Base-by-base conservation (phyloP, 1,140 invertebrate species). In the Cyclina sinensis region DNA sequence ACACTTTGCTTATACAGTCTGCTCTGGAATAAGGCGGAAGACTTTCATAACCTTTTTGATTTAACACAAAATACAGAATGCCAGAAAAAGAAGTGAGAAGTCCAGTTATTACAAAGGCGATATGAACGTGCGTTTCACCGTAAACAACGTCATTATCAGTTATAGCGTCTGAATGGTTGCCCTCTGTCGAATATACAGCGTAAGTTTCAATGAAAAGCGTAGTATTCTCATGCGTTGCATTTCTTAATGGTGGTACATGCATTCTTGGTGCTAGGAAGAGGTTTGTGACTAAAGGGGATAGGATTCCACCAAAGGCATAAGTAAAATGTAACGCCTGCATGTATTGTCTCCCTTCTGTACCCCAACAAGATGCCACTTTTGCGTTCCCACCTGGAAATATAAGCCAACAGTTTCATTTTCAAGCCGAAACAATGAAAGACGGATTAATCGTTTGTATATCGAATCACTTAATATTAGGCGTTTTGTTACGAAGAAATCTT, bases 301-400 rank as follows among this genome's bases (percentile, higher is more conserved):
- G 37, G 16, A 89, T 80, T 48, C 90, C 90, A 48, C 90, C 90
- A 57, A 89, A n/a, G n/a, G 87, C 83, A 57, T 74, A 91, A 21
- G 46, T 21, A 39, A 91, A 91, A n/a, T 86, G 80, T 12, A 83
- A 16, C 27, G 57, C 68, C 54, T 89, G 90, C 57, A 89, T 87
- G 35, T 74, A 86, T n/a, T 57, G 30, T 27, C 68, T 39, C 0
- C 88, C 79, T 27, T 73, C 68, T 16, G 16, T 68, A 7, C 54
- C 83, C 90, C 90, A 91, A 46, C 85, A 80, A 2, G 51, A 57
- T 0, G 79, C 54, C 24, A 91, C 43, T n/a, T 84, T 78, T 21
- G 90, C 79, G 43, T 87, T 89, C 11, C 90, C 88, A 32, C 87
- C 90, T 91, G 62, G 30, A 54, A 81, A 43, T 79, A 39, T 21